Base-by-base conservation (phyloP, 2,797 vertebrate genomes). In the Thripadectes ignobilis region DNA sequence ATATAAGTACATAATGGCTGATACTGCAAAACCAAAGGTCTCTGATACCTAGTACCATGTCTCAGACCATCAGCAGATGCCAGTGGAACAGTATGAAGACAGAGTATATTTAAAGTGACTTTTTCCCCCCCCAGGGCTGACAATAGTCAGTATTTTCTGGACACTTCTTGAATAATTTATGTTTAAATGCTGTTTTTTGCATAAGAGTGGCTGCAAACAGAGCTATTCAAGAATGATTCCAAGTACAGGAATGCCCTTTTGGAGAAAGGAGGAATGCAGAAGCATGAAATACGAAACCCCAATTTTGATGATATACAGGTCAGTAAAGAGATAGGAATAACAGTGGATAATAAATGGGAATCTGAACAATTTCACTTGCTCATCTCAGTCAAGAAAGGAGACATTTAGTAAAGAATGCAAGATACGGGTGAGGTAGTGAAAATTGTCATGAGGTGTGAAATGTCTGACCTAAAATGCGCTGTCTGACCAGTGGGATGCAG, bases 161-260 rank as follows among this genome's bases (percentile, higher is more conserved):
- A 78, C 46, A 45, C n/a, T 79, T 91, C n/a, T 57, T 90, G 63
- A 95, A 88, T 87, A 92, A 88, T 94, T 96, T 81, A 71, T 74
- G 23, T 84, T 89, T 74, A 76, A 88, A 41, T 55, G 36, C 71
- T 90, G 22, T 61, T 90, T 93, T 73, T 48, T 76, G 59, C 24
- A 2, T 73, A 69, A 85, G 46, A 89, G 58, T 30, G 38, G 22
- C 63, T 84, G 62, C 74, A 49, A 72, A 93, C 45, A 63, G 57
- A 91, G 27, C 34, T 82, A 29, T 92, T 93, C 7, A 63, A 26
- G 79, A 87, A 51, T 55, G 36, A 61, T 52, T 79, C 48, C 41
- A 81, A 76, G 55, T 67, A 57, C 45, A 73, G 54, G 58, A 74
- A 45, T 91, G 39, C 9, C 39, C 43, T 80, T 87, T 91, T 39